A percentile compares a stretch with the other conserved stretches of the same genome.
These are phyloP conservation scores for Numenius arquata DNA, from an alignment of 2,113 vertebrate species.

Conservation along the genomic window DNA sequence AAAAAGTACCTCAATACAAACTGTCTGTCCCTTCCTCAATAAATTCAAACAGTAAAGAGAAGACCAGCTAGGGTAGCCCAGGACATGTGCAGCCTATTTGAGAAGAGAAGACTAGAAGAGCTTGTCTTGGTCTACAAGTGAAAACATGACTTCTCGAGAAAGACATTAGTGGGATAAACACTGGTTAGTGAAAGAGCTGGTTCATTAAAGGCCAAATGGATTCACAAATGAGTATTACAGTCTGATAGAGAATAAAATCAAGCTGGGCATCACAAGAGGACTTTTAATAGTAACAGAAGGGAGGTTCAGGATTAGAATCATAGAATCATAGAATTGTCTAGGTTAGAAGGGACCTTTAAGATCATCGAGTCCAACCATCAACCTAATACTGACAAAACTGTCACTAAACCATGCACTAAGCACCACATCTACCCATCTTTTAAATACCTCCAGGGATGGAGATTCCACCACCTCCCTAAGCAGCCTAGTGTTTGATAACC, in stretches of 20 bases:
- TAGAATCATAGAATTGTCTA: too few relatives aligned
- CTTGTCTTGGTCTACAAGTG: background rate
- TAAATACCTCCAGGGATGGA: too few relatives aligned
- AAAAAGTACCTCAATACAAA: background rate
- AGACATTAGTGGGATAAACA: background rate
- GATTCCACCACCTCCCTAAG: too few relatives aligned
- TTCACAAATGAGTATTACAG: background rate
- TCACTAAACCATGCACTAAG: too few relatives aligned
- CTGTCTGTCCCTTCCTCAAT: background rate
- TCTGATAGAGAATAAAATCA: background rate
- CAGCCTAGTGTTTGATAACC: too few relatives aligned
- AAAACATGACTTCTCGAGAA: background rate
- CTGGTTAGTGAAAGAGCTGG: background rate
- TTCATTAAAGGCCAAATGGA: background rate
- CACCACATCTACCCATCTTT: too few relatives aligned
- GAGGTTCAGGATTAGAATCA: background rate
- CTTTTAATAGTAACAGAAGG: background rate
- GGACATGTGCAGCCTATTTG: background rate
- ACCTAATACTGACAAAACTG: too few relatives aligned
- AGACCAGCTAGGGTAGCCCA: background rate
- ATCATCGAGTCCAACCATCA: too few relatives aligned
- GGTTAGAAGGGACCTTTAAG: too few relatives aligned
- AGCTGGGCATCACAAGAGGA: background rate
- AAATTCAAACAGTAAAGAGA: background rate
- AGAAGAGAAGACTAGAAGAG: background rate